A percentile compares a stretch with the other conserved stretches of the same genome.
Conservation (phyloP, 2,797 vertebrate species). For the Peromyscus attwateri region DNA sequence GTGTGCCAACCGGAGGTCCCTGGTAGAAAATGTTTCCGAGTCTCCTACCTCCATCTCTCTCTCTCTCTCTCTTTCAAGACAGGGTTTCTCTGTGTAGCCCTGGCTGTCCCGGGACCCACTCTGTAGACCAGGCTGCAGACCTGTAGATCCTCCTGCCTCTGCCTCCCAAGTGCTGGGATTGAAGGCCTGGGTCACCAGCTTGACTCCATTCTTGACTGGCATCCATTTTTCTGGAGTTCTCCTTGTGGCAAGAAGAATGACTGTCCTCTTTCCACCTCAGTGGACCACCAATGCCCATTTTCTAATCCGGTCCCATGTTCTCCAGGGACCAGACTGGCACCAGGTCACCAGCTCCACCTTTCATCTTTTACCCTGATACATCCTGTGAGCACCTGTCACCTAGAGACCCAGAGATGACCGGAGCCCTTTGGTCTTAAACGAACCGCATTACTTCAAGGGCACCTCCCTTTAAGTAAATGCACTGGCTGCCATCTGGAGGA, state of each 20-base stretch:
- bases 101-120: neutral
- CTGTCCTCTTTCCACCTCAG: neutral
- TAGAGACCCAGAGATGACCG: neutral
- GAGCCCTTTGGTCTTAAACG: neutral
- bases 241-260: slow-evolving; percentile 43
- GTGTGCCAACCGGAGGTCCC: neutral
- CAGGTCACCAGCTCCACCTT: neutral
- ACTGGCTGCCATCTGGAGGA: neutral
- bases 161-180: neutral
- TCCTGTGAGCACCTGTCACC: neutral
- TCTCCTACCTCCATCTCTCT: too few species aligned
- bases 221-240: neutral
- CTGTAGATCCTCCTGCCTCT: neutral
- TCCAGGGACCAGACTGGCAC: neutral
- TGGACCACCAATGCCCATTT: too few species aligned
- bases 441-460: neutral
- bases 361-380: neutral
- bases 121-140: neutral
- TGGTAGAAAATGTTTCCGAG: too few species aligned
- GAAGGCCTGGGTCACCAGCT: neutral
- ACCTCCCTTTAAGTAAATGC: neutral
- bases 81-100: neutral
- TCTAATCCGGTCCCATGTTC: neutral
- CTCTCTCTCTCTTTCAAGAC: neutral
- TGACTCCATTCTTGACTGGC: neutral